Base-by-base conservation (phyloP, 1,140 invertebrate species). In the Hylaeus volcanicus region DNA sequence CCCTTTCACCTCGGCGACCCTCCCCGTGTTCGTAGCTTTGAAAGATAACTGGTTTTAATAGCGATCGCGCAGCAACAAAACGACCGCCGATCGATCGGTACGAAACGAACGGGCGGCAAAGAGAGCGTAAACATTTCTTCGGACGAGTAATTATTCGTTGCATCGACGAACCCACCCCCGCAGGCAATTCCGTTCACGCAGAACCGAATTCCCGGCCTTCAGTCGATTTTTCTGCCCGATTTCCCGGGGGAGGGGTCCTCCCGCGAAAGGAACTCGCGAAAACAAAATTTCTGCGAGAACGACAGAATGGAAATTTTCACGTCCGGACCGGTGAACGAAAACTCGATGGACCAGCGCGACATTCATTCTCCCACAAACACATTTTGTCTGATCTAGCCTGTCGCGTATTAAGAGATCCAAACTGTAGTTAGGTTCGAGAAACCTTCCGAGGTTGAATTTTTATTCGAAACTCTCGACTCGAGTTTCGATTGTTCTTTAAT, bases 301-400 rank as follows among this genome's bases (percentile, higher is more conserved):
- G 66, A n/a, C 68, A 65, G 65, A 66, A 84, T 85, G 84, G 82
- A 81, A 85, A 81, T 85, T 85, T 26, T 41, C n/a, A 26, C 72
- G 45, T 3, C 26, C 60, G 66, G 26, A 26, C 26, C 43, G 80
- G 51, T 72, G 68, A 63, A n/a, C 15, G 82, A 68, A 82, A 66
- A 76, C 73, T 68, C 73, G 53, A 84, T 83, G 39, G 0, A 26
- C 3, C 6, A 9, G 51, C 3, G 14, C 37, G 69, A 26, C 45
- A 6, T 8, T 5, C 45, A 3, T 48, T 8, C 45, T 5, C 4
- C 45, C 58, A 39, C 12, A 12, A 26, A 15, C 26, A 14, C 69
- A 5, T 9, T 45, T 45, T 45, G 26, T 26, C 26, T 26, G 26
- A 26, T 26, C 26, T 26, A 26, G 26, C 26, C 26, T 26, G 26